Evolutionary conservation across 2,113 vertebrate species (phyloP), one percentile per base, ranked within the genome.

Genomic region (Agelaius phoeniceus): DNA sequence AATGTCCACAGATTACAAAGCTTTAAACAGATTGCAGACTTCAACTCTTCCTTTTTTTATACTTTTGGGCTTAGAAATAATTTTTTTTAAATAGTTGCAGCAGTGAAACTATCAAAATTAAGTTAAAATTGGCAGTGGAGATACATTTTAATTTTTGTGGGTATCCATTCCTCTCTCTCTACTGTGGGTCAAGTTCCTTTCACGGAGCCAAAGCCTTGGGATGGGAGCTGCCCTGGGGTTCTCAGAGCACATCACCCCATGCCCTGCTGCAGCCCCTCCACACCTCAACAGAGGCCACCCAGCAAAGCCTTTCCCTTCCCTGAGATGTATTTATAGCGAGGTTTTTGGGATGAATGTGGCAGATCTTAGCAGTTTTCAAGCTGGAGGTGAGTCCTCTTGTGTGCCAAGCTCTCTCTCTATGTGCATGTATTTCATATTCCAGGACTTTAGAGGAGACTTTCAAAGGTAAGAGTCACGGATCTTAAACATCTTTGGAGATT

Each of bases 21-120:
- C 44, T 86, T 83, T 81, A 74, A 87, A 86, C 87, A 46, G 15
- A 69, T 93, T 95, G 81, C 81, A 91, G 74, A 61, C 55, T 79
- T 66, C n/a, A 48, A 66, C 35, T 73, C 74, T 62, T 37, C 33
- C n/a, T 24, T 37, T 89, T 92, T 71, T 76, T 52, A 65, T 12
- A 43, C 28, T 77, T 95, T 26, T 30, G 12, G 39, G 35, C 49
- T 65, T 61, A 30, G 41, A 87, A 90, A 90, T 75, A 68, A 57
- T 68, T 49, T 52, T 52, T 20, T 24, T 4, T 59, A n/a, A 65
- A 35, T 8, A 73, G 19, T 8, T 26, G 16, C 35, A 71, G 62
- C 35, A 65, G 30, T 24, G 14, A 88, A 86, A 57, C 41, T 37
- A 1, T 81, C 43, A 52, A 72, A 95, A 76, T 27, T 24, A 77